phyloP scores from a whole-genome alignment of 2,113 vertebrate species.

The Sciurus niger region DNA sequence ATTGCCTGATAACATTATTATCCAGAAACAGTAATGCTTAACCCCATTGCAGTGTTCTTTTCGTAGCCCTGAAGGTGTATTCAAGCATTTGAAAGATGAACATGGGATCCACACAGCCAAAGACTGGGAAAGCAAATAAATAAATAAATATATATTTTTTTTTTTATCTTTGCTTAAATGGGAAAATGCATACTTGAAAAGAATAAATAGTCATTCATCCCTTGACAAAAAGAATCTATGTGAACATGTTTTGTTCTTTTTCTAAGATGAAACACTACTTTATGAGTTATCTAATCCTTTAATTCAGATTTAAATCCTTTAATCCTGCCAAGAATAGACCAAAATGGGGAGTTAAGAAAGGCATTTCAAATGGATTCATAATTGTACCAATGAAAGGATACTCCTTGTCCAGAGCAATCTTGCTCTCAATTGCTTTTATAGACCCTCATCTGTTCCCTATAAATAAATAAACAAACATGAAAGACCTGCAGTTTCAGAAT shows the following conservation, averaged over 20 bases:
- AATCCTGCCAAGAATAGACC: constrained; percentile 45
- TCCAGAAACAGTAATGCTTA: not conserved
- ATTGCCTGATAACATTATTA: constrained; percentile 9
- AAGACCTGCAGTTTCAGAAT: not conserved
- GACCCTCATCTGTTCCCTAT: not conserved
- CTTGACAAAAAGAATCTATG: constrained; percentile 53
- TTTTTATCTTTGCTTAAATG: not conserved
- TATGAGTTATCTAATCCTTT: constrained; percentile 70
- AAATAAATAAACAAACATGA: not conserved
- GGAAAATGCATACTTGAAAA: not conserved
- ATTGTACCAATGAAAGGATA: constrained; percentile 3
- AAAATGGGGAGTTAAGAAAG: constrained; percentile 60
- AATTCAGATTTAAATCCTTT: constrained; percentile 58
- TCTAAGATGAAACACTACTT: constrained; percentile 58
- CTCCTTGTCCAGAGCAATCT: not conserved
- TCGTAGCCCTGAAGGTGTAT: not conserved
- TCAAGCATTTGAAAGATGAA: constrained; percentile 39
- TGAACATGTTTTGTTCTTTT: constrained; percentile 56
- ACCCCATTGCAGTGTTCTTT: not conserved
- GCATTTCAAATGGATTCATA: constrained; percentile 54
- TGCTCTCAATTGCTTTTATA: not conserved
- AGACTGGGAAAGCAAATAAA: not conserved
- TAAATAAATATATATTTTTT: not conserved
- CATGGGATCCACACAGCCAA: not conserved
- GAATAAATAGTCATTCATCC: constrained; percentile 59